Base-by-base conservation (phyloP, 2,888 invertebrate genomes). In the Acleris cristana region DNA sequence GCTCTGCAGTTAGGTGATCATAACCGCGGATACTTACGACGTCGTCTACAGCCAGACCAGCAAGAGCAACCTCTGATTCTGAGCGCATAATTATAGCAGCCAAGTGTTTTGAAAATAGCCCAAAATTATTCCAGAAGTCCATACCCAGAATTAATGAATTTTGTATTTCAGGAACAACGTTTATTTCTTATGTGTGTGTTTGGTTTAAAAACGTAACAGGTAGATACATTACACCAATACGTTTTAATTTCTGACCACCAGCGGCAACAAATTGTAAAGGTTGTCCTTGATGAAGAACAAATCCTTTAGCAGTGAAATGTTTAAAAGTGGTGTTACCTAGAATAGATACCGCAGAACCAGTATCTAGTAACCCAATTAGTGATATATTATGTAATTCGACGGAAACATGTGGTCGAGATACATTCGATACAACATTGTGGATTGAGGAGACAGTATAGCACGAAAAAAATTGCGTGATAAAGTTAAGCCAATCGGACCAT, bases 121-220 rank as follows among this genome's bases (percentile, higher is more conserved):
- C 23, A 23, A 23, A 23, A 23, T 52, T 10, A 52, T 19, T 52
- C 51, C 51, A 52, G 14, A 52, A 52, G 12, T 52, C 51, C 51
- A 52, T 52, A 12, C 51, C 51, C 14, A 52, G 51, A 4, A 52
- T 52, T 21, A 52, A 14, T 7, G 19, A 21, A 19, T 52, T 52
- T 21, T 21, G 19, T 21, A 52, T 52, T 21, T 23, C 23, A 12
- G 51, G 51, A 8, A 52, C 51, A 10, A 21, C 23, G 21, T 52
- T 19, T 19, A 52, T 52, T 21, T 52, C 51, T 21, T 23, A 21
- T n/a, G 14, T 52, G 14, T 21, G 19, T 21, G 51, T n/a, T 21
- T 52, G 51, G 51, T 21, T 52, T n/a, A n/a, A n/a, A n/a, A n/a
- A n/a, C n/a, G n/a, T n/a, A n/a, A n/a, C n/a, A n/a, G n/a, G n/a